A percentile compares a stretch with the other conserved stretches of the same genome.
Evolutionary conservation across 2,888 invertebrate genomes (phyloP).

Genomic region (Parnassius apollo): DNA sequence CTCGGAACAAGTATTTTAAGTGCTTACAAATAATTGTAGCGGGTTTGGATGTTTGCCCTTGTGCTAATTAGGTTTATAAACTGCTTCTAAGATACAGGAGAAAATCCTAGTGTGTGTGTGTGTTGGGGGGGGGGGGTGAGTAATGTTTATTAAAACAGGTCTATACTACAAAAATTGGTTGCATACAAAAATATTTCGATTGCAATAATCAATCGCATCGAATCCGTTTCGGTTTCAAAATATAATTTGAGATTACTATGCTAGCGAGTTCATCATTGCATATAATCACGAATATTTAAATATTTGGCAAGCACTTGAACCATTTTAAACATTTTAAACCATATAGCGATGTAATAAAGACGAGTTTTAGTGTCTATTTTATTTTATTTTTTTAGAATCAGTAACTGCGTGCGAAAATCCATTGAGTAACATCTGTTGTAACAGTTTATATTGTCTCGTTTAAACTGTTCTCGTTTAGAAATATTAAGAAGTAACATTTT

Average conservation of each 20-base stretch:
- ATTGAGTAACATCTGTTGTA: constrained; percentile 61
- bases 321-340: constrained; percentile 29
- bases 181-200: constrained; percentile 29
- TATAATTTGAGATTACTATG: constrained; percentile 36
- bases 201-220: constrained; percentile 34
- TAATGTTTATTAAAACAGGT: too few relatives aligned
- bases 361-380: constrained; percentile 20
- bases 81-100: too few relatives aligned
- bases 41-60: too few relatives aligned
- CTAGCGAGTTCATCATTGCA: constrained; percentile 36
- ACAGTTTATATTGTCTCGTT: constrained; percentile 51
- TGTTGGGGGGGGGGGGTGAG: too few relatives aligned
- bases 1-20: too few relatives aligned
- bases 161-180: neutral
- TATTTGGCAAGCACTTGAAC: constrained; percentile 20
- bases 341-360: constrained; percentile 24
- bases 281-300: constrained; percentile 40
- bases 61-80: too few relatives aligned
- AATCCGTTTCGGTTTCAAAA: constrained; percentile 32
- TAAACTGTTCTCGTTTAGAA: constrained; percentile 56
- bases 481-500: constrained; percentile 32
- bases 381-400: constrained; percentile 25
- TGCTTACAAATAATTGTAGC: too few relatives aligned
- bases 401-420: constrained; percentile 62
- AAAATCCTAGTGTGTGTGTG: too few relatives aligned